A percentile compares a stretch with the other conserved stretches of the same genome.
These are phyloP conservation scores for Erebia epiphron DNA, from an alignment of 2,888 invertebrate genomes.

Conservation along the genomic window DNA sequence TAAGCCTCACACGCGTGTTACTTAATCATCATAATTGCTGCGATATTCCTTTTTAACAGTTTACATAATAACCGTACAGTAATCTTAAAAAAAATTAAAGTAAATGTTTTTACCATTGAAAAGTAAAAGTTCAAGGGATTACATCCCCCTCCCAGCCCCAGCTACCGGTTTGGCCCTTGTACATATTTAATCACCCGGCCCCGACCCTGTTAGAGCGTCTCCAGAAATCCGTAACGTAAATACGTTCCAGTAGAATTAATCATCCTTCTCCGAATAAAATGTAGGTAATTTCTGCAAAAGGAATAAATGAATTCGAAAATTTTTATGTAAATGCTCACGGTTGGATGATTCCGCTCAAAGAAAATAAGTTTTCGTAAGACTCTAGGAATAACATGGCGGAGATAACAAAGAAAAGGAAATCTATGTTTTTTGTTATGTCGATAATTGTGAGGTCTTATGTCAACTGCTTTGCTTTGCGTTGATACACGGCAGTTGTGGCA, in stretches of 20 bases:
- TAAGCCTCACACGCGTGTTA: too few relatives aligned
- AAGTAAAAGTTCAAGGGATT: constrained; percentile 9
- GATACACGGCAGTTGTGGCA: not conserved
- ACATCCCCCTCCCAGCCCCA: not conserved
- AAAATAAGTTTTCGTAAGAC: not conserved
- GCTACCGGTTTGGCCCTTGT: constrained; percentile 12
- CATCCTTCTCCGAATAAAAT: constrained; percentile 24
- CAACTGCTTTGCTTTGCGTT: too few relatives aligned
- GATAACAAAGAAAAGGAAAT: too few relatives aligned
- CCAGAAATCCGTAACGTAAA: constrained; percentile 27
- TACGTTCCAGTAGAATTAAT: constrained; percentile 23
- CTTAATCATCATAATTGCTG: too few relatives aligned
- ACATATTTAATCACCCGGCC: constrained; percentile 31
- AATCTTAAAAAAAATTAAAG: not conserved
- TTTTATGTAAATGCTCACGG: constrained; percentile 11
- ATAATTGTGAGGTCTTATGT: too few relatives aligned
- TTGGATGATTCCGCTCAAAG: not conserved
- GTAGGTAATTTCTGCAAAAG: constrained; percentile 19
- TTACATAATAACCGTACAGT: too few relatives aligned
- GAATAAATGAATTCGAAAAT: constrained; percentile 20
- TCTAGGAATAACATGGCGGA: not conserved
- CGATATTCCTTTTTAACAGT: too few relatives aligned
- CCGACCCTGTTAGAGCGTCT: constrained; percentile 21
- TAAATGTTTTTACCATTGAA: not conserved
- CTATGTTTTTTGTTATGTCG: too few relatives aligned